Evolutionary conservation across 2,113 vertebrate species (phyloP).

Genomic region (Talpa occidentalis): DNA sequence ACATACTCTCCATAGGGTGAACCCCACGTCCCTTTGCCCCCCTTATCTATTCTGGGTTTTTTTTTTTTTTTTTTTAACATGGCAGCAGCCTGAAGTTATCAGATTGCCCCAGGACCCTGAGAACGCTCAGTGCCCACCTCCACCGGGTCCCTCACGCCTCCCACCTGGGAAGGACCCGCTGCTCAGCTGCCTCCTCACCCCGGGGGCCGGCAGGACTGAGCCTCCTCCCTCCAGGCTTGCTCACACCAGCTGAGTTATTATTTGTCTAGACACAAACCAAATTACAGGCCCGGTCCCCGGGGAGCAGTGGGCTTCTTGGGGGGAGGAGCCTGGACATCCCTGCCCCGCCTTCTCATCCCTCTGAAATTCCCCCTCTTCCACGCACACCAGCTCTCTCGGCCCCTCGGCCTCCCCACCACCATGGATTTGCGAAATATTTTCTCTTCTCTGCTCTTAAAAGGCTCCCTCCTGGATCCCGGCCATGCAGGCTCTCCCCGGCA

Average conservation of each 20-base stretch:
- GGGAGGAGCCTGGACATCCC: constrained; percentile 49
- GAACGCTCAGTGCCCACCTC: not conserved
- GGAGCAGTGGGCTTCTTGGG: constrained; percentile 67
- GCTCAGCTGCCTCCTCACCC: too few relatives aligned
- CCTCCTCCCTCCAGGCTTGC: too few relatives aligned
- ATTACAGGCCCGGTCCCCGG: constrained; percentile 71
- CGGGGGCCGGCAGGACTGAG: not conserved
- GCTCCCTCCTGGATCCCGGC: not conserved
- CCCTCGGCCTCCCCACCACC: not conserved
- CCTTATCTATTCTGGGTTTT: not conserved
- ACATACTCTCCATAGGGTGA: not conserved
- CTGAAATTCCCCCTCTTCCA: not conserved
- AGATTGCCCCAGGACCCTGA: not conserved
- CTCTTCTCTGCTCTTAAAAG: not conserved
- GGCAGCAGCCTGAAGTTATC: not conserved
- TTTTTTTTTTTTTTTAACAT: not conserved
- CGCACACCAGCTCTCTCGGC: not conserved
- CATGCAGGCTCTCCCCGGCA: not conserved
- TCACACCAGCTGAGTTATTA: constrained; percentile 74
- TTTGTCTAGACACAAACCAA: constrained; percentile 82
- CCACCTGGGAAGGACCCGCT: too few relatives aligned
- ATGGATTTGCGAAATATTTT: constrained; percentile 25
- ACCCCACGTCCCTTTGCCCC: not conserved
- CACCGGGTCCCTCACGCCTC: not conserved
- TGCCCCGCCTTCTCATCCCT: not conserved